Percentiles rank a stretch among this genome's conserved stretches.
Evolutionary conservation across 1,140 invertebrate genomes (phyloP).

Genomic region (Neodiprion fabricii): DNA sequence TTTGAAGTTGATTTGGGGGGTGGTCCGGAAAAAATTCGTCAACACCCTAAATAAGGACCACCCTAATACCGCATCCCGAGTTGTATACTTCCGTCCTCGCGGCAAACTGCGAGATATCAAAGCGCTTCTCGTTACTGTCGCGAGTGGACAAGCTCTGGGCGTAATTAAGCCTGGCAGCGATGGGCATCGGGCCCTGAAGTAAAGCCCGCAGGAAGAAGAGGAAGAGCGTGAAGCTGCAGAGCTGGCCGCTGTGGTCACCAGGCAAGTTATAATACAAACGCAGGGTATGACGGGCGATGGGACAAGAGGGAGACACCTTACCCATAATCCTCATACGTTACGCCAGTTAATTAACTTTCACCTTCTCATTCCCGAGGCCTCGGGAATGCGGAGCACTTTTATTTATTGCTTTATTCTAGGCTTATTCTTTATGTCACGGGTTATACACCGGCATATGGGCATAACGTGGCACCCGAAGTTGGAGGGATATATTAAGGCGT

Average conservation of each 20-base stretch:
- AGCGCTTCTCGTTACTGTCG: too few species aligned
- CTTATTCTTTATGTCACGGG: not conserved
- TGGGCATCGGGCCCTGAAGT: not conserved
- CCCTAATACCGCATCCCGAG: too few species aligned
- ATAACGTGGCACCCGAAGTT: not conserved
- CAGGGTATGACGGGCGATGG: too few species aligned
- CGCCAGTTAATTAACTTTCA: conserved; percentile 13
- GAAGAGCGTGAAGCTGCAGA: not conserved
- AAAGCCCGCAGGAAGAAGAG: not conserved
- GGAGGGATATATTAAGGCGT: not conserved
- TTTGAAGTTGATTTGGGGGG: too few species aligned
- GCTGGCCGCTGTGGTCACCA: not conserved
- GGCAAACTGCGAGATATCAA: too few species aligned
- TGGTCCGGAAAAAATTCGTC: too few species aligned
- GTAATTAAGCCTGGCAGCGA: conserved; percentile 8
- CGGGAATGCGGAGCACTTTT: not conserved
- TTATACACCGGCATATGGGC: not conserved
- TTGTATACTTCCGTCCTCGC: too few species aligned
- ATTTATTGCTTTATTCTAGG: not conserved
- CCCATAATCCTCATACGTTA: not conserved
- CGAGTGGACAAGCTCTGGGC: not conserved
- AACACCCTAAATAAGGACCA: too few species aligned
- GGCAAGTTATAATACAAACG: not conserved
- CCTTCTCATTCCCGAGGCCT: not conserved
- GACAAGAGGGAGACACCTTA: not conserved